phyloP scores from a whole-genome alignment of 2,113 vertebrate species.

The Bucco capensis region DNA sequence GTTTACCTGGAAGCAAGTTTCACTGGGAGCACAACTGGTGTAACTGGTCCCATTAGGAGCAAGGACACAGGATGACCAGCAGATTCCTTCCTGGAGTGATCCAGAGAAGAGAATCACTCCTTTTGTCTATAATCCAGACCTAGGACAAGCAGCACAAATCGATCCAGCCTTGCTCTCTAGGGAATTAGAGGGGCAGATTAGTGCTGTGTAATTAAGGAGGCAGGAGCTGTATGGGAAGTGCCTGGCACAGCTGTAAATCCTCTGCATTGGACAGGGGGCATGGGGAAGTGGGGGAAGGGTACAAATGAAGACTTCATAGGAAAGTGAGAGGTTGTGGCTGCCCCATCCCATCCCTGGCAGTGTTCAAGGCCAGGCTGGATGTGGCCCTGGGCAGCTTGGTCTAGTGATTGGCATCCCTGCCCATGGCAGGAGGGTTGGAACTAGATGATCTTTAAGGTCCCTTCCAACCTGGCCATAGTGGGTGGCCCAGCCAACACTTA shows the following conservation, averaged over 20 bases:
- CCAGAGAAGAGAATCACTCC: neutral
- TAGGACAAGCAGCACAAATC: neutral
- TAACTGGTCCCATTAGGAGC: neutral
- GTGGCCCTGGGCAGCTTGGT: too few relatives aligned
- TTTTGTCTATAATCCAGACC: neutral
- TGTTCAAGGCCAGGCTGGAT: too few relatives aligned
- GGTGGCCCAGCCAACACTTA: too few relatives aligned
- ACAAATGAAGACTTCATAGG: neutral
- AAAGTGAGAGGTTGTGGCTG: too few relatives aligned
- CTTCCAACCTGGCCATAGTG: too few relatives aligned
- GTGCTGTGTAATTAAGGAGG: neutral
- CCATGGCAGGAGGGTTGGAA: too few relatives aligned
- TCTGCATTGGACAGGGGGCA: fast-evolving
- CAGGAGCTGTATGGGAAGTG: fast-evolving
- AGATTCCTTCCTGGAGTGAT: too few relatives aligned
- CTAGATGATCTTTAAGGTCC: too few relatives aligned
- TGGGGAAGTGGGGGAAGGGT: fast-evolving
- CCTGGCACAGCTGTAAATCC: neutral
- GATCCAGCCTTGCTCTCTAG: neutral
- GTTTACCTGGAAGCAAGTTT: too few relatives aligned
- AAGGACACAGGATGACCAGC: neutral
- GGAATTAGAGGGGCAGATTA: neutral
- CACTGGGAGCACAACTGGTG: neutral
- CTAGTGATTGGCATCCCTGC: too few relatives aligned
- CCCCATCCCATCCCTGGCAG: too few relatives aligned